Base-by-base conservation (phyloP, 2,888 invertebrate species). In the Deladenus siricidicola region DNA sequence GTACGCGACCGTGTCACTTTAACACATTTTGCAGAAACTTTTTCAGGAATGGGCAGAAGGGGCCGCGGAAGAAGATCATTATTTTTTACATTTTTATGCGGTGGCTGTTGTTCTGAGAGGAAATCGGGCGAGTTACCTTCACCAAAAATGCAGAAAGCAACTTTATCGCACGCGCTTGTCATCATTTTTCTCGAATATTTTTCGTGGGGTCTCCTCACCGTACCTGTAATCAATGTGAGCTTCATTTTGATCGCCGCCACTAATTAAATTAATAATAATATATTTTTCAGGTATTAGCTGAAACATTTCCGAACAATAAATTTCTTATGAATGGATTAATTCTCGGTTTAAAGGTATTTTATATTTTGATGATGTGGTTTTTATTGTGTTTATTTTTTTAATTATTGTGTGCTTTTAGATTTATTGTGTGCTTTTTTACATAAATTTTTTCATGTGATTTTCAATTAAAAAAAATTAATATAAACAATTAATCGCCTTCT, bases 101-200 rank as follows among this genome's bases (percentile, higher is more conserved):
- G 39, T 14, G 39, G 39, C 14, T 34, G 39, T 14, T 34, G 8
- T 10, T 34, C 39, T 34, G 8, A 14, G 14, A 6, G 14, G 14
- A 34, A 34, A 10, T 10, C 39, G 6, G 39, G 39, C 39, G 8
- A 34, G 14, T 6, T 6, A 34, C 6, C 14, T 10, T 34, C 39
- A 34, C 14, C 39, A 14, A 34, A 34, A 34, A 34, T 34, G 39
- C 39, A 34, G 8, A 34, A 34, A 34, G 39, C 39, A 14, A 34
- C 39, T 80, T 88, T 99, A 67, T 92, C 91, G 83, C 98, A 99
- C 86, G 98, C 98, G 66, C 84, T 98, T 81, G 88, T 98, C 80
- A 92, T 98, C 79, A 98, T 99, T 83, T 98, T 99, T 84, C 84
- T 98, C 82, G 98, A 99, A 84, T 99, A 96, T 84, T 99, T 98